A percentile compares a stretch with the other conserved stretches of the same genome.
Evolutionary conservation across 2,888 invertebrate species (phyloP).

Genomic region (Nomada fabriciana): DNA sequence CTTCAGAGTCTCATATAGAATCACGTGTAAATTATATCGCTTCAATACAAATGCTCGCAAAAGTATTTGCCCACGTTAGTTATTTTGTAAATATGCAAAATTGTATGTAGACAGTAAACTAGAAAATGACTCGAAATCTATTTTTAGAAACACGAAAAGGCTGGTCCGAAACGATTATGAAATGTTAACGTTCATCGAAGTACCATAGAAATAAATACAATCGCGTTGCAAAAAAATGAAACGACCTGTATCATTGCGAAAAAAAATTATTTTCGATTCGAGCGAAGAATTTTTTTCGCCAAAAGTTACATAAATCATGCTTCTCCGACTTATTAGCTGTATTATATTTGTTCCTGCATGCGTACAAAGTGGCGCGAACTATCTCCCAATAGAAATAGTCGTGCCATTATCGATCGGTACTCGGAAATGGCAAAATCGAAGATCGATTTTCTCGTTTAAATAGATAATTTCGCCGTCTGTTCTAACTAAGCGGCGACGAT

Average conservation of each 20-base stretch:
- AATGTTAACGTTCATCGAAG: too few species aligned
- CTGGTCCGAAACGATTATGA: too few species aligned
- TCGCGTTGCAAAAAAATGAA: too few species aligned
- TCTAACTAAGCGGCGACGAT: slow-evolving; percentile 33
- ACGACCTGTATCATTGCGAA: not conserved
- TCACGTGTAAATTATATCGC: too few species aligned
- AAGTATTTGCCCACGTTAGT: too few species aligned
- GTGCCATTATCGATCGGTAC: slow-evolving; percentile 2
- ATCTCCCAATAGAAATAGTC: not conserved
- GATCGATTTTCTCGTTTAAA: slow-evolving; percentile 32
- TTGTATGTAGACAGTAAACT: too few species aligned
- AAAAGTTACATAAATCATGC: not conserved
- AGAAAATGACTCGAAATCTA: too few species aligned
- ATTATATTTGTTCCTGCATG: not conserved
- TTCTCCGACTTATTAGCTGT: not conserved
- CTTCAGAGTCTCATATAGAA: too few species aligned
- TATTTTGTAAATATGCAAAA: too few species aligned
- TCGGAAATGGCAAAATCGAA: slow-evolving; percentile 18
- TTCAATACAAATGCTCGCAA: too few species aligned
- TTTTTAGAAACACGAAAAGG: too few species aligned
- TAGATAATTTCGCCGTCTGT: slow-evolving; percentile 16
- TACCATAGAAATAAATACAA: too few species aligned
- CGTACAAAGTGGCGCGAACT: not conserved
- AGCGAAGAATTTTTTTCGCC: not conserved
- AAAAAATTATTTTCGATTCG: not conserved